Base-by-base conservation (phyloP, 37 sponge, comb jelly and placozoan species). In the Oopsacas minuta region DNA sequence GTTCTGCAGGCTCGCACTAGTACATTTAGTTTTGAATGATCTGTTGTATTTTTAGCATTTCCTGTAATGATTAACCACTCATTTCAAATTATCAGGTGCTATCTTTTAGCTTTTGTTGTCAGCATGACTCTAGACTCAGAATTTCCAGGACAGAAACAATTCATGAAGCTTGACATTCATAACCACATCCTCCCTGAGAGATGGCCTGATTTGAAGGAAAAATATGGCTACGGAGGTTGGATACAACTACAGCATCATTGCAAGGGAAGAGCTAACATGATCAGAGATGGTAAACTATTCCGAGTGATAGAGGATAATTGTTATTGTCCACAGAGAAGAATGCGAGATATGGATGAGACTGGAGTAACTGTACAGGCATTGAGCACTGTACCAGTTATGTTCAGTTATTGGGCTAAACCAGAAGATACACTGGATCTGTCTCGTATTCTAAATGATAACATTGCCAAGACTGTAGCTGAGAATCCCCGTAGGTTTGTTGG, bases 151-250 rank as follows among this genome's bases (percentile, higher is more conserved):
- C 5, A n/a, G 28, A 10, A 12, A n/a, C 75, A 34, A 25, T 61
- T 61, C 75, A 10, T 89, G 36, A 94, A 92, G 52, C 52, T 94
- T 0, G 95, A 94, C 86, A 35, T 94, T 17, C 95, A 94, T 88
- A 82, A 85, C 81, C 95, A 94, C 86, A 92, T 94, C 37, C 82
- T 94, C 36, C 95, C 95, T 20, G 88, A 90, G 84, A 87, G 88
- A 52, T 92, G 92, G 92, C 95, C 95, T 0, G 95, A 94, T 38
- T 81, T 94, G 82, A 94, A 94, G 84, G 95, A 94, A 85, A 81
- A 89, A 0, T 94, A 92, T 81, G 95, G 95, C 17, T 94, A 94
- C 82, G 95, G 95, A 23, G 95, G 95, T 5, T 94, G 95, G 95
- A 86, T 94, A 0, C 95, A 94, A 83, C 87, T 94, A 28, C 91